Evolutionary conservation across 2,797 vertebrate species (phyloP), one percentile per base, ranked within the genome.

Genomic region (Siniperca scherzeri): DNA sequence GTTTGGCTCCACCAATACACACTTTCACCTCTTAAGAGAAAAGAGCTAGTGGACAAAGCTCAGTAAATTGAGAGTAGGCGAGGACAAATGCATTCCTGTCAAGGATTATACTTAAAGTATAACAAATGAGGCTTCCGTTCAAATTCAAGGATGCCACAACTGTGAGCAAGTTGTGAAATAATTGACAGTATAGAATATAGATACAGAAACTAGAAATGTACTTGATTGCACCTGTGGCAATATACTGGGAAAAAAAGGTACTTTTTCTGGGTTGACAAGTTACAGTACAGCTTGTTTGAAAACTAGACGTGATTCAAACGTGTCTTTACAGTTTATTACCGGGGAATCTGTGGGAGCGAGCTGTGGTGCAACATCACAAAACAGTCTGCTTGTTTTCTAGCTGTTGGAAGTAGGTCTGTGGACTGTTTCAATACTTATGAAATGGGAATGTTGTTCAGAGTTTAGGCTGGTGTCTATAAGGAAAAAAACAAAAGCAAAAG

Each of bases 391-490:
- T 57, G 22, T 56, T 62, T 64, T 69, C 9, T 27, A 57, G 33
- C 25, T 46, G 33, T 53, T 25, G n/a, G 59, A 44, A 64, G 44
- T 27, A 62, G 7, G 22, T 38, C 8, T 48, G 22, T 25, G 8
- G 33, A 10, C 7, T 56, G n/a, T 40, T 57, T 27, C 1, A 59
- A 59, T 16, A 42, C 53, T 68, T 44, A 0, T 44, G 33, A 38
- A 44, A 55, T 6, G 16, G 55, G 30, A 75, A 53, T 69, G 21
- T 25, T 65, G 25, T 56, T 67, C 48, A 61, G 16, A 78, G 48
- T 38, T 66, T 2, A 57, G 64, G 44, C 16, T 22, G 33, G 44
- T 67, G 12, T 59, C 21, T 40, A 19, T 22, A 74, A 74, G 12
- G 7, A 70, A 9, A 74, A 17, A 78, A 1, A 48, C 16, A 48